These are phyloP conservation scores for Trididemnum nubilum DNA, from an alignment of 23 tunicate species.

Conservation along the genomic window DNA sequence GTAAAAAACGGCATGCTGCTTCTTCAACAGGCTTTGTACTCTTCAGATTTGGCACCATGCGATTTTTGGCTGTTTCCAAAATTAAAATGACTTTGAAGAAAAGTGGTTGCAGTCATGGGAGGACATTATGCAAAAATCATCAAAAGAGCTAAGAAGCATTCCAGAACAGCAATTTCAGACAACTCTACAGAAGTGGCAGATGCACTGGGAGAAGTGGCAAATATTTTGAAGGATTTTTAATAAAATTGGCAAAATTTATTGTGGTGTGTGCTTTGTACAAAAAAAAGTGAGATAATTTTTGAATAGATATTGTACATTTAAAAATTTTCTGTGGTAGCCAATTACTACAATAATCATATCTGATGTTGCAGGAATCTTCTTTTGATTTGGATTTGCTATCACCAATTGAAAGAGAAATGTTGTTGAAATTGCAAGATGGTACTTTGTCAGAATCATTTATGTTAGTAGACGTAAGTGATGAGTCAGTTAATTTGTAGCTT, in stretches of 20 bases:
- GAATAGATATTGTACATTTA: not conserved
- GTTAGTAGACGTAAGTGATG: not conserved
- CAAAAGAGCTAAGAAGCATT: conserved; percentile 3
- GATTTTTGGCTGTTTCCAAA: conserved; percentile 5
- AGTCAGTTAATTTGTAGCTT: too few relatives aligned
- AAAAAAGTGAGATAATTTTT: conserved; percentile 5
- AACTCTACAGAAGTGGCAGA: conserved; percentile 3
- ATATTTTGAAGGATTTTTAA: not conserved
- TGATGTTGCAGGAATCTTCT: not conserved
- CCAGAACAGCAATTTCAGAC: not conserved
- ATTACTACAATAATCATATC: too few relatives aligned
- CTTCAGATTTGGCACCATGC: not conserved
- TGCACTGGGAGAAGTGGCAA: not conserved
- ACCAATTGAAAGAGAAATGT: not conserved
- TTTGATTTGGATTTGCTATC: not conserved
- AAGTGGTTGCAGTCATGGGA: not conserved
- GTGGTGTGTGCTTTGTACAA: conserved; percentile 20
- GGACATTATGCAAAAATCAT: not conserved
- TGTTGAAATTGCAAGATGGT: not conserved
- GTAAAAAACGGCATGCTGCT: conserved; percentile 16
- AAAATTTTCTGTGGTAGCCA: too few relatives aligned
- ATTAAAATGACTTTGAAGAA: not conserved
- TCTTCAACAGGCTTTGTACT: conserved; percentile 7
- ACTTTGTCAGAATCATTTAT: not conserved
- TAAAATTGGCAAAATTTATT: conserved; percentile 6